A percentile compares a stretch with the other conserved stretches of the same genome.
phyloP scores from a whole-genome alignment of 2,113 vertebrate species.

The Zosterops hypoxanthus region DNA sequence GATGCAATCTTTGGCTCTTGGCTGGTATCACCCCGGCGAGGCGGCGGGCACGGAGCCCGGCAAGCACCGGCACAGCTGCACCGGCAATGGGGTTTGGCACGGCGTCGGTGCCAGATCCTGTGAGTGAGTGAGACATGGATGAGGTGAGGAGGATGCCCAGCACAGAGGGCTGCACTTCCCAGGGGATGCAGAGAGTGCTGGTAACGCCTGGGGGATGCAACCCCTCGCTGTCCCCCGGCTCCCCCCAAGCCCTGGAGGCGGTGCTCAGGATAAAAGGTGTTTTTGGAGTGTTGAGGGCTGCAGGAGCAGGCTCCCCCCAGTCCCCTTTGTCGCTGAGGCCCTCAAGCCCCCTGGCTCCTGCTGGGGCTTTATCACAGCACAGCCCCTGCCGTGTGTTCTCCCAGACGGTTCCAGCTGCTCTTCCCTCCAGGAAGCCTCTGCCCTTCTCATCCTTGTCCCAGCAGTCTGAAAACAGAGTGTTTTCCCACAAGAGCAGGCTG shows the following conservation, averaged over 20 bases:
- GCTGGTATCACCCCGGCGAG: not conserved
- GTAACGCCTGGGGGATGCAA: not conserved
- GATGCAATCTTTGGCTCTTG: not conserved
- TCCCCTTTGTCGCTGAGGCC: conserved; percentile 26
- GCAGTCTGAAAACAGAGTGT: not conserved
- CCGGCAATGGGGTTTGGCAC: not conserved
- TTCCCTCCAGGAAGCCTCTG: not conserved
- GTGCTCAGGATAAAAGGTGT: not conserved
- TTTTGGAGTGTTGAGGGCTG: not conserved
- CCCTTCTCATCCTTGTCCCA: not conserved
- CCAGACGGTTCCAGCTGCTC: not conserved
- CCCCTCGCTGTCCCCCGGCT: accelerated
- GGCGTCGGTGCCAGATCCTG: not conserved
- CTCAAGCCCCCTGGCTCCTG: not conserved
- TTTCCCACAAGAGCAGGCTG: not conserved
- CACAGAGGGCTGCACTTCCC: not conserved
- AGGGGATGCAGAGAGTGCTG: accelerated
- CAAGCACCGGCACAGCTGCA: not conserved
- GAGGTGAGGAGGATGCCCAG: not conserved
- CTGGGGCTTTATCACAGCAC: conserved; percentile 50
- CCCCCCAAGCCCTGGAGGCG: not conserved
- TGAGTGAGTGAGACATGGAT: accelerated
- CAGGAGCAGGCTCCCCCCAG: not conserved
- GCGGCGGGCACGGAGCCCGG: not conserved
- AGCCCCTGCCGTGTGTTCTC: not conserved